Evolutionary conservation across 2,797 vertebrate species (phyloP), one percentile per base, ranked within the genome.

Genomic region (Cetoscarus ocellatus): DNA sequence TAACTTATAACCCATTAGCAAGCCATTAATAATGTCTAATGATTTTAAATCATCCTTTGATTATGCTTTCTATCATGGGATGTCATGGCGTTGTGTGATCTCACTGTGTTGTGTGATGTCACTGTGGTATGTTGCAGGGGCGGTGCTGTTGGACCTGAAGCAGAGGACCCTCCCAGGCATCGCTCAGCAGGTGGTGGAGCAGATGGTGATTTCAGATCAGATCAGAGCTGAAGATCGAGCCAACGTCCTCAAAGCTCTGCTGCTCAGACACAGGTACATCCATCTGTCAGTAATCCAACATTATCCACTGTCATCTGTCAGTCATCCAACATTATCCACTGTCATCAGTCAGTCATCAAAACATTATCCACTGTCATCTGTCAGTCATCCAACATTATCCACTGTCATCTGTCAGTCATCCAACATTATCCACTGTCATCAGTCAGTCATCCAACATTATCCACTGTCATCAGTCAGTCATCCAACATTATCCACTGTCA

Each of bases 171-270:
- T 98, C 49, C 95, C 96, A 0, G 96, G 96, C 0, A 97, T 98
- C 61, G 94, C 96, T 35, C 96, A 97, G 85, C 96, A 98, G 84
- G 96, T 98, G 67, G 97, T 97, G 67, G 96, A 98, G 71, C 96
- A 97, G 92, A 97, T 98, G 97, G 95, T 98, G 63, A 97, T 96
- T 84, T 96, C 95, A 0, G 96, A 96, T 78, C 97, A 97, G 92
- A 97, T 98, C 84, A 95, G 93, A 44, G 95, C 95, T 0, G 95
- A 96, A 79, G 96, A 98, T 77, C 90, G 96, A 0, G 95, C 94
- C 69, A 96, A 96, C 0, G 95, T 98, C 42, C 91, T 97, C n/a
- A 89, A 94, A 53, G 96, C 96, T 0, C 93, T 98, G 79, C 91
- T 98, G 55, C 95, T 98, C n/a, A 95, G 95, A 80, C 97, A 98